These are phyloP conservation scores for Rhineura floridana DNA, from an alignment of 2,113 vertebrate species.

Conservation along the genomic window DNA sequence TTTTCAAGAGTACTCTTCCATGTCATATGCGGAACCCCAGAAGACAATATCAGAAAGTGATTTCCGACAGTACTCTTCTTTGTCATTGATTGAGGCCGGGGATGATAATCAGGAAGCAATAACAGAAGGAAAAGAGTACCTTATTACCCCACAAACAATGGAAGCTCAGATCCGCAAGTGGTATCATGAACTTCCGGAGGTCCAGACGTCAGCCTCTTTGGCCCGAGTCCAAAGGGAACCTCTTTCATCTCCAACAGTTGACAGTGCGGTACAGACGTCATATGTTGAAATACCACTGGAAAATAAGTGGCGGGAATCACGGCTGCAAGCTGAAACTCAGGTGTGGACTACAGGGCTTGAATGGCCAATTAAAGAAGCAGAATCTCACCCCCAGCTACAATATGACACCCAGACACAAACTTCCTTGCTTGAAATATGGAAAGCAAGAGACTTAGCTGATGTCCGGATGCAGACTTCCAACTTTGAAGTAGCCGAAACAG, in stretches of 20 bases:
- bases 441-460: neutral
- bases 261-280: neutral
- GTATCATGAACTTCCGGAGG: slow-evolving; percentile 26
- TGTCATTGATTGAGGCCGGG: slow-evolving; percentile 5
- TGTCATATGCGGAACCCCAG: neutral
- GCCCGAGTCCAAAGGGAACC: neutral
- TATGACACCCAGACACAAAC: neutral
- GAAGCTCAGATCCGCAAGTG: slow-evolving; percentile 31
- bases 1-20: neutral
- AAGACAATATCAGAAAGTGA: neutral
- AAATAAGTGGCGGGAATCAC: neutral
- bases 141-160: neutral
- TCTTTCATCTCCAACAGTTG: neutral
- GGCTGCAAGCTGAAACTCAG: fast-evolving
- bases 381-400: neutral
- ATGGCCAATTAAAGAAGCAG: neutral
- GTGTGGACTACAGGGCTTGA: neutral
- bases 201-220: neutral
- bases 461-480: neutral
- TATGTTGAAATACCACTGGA: fast-evolving
- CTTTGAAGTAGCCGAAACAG: neutral
- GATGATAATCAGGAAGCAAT: neutral
- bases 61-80: neutral
- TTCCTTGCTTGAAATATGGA: slow-evolving; percentile 16
- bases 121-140: slow-evolving; percentile 1